Evolutionary conservation across 2,797 vertebrate species (phyloP).

Genomic region (Amazona finschi): DNA sequence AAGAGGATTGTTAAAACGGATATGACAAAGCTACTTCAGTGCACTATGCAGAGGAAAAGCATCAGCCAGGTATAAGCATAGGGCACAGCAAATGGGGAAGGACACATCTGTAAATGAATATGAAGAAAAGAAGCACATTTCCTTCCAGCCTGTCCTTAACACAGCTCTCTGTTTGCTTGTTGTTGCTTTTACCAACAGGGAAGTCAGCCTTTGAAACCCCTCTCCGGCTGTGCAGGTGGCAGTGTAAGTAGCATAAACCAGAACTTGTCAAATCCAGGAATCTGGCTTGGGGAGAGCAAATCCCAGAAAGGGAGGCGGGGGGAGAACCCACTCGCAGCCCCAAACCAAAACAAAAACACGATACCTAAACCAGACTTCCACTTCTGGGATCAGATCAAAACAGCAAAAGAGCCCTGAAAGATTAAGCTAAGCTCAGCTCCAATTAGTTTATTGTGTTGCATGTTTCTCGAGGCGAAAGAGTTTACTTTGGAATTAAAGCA

Average conservation of each 20-base stretch:
- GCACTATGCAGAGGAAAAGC: not conserved
- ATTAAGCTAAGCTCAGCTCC: constrained; percentile 64
- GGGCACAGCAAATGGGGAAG: not conserved
- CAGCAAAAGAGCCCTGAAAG: constrained; percentile 57
- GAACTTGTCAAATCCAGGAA: constrained; percentile 64
- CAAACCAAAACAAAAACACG: constrained; percentile 62
- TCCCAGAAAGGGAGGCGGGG: not conserved
- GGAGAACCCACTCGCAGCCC: not conserved
- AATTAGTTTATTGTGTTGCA: constrained; percentile 70
- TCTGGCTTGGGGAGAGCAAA: constrained; percentile 54
- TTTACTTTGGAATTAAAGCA: constrained; percentile 70
- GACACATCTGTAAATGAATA: not conserved
- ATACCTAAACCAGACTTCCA: constrained; percentile 69
- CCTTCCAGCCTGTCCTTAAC: not conserved
- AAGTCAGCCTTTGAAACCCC: constrained; percentile 35
- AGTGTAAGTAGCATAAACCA: constrained; percentile 68
- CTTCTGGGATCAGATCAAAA: constrained; percentile 71
- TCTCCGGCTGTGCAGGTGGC: constrained; percentile 51
- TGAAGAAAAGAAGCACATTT: not conserved
- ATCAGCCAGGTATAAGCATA: not conserved
- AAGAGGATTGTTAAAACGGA: not conserved
- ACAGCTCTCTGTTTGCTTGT: not conserved
- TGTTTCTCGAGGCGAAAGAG: constrained; percentile 64
- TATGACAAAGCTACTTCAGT: not conserved
- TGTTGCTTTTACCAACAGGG: constrained; percentile 28